phyloP scores from a whole-genome alignment of 2,113 vertebrate genomes.

The Toxotes jaculatrix region DNA sequence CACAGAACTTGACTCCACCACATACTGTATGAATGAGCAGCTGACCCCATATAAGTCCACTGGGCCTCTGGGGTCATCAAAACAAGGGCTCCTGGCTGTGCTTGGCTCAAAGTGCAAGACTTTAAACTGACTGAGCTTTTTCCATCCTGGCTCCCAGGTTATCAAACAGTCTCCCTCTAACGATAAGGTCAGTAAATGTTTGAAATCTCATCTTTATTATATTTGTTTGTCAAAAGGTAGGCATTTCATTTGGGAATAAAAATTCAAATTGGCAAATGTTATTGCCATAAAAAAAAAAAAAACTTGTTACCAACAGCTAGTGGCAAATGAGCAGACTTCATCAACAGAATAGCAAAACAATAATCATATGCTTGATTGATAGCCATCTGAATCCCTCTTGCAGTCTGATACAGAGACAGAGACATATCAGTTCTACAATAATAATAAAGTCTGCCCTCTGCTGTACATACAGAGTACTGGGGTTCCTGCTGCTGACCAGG shows the following conservation, averaged over 20 bases:
- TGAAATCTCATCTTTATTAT: background rate
- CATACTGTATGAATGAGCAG: no score
- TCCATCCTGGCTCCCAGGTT: background rate
- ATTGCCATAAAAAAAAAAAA: background rate
- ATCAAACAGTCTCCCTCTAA: background rate
- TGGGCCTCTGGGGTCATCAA: background rate
- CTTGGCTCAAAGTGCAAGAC: background rate
- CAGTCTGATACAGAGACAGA: background rate
- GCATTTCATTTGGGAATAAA: background rate
- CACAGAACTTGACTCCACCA: no score
- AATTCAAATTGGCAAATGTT: no score
- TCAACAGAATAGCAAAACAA: background rate
- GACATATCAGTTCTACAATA: background rate
- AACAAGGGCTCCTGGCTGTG: background rate
- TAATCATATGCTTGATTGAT: background rate
- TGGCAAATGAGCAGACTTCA: background rate
- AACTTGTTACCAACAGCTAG: background rate
- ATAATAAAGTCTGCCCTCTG: constrained; percentile 58
- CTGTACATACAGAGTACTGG: constrained; percentile 52
- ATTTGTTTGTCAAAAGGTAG: background rate
- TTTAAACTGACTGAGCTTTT: background rate
- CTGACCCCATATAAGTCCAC: background rate
- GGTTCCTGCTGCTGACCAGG: background rate
- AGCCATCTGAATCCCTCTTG: background rate
- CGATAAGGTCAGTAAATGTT: background rate